A percentile compares a stretch with the other conserved stretches of the same genome.
Evolutionary conservation across 2,888 invertebrate genomes (phyloP).

Genomic region (Spodoptera exigua): DNA sequence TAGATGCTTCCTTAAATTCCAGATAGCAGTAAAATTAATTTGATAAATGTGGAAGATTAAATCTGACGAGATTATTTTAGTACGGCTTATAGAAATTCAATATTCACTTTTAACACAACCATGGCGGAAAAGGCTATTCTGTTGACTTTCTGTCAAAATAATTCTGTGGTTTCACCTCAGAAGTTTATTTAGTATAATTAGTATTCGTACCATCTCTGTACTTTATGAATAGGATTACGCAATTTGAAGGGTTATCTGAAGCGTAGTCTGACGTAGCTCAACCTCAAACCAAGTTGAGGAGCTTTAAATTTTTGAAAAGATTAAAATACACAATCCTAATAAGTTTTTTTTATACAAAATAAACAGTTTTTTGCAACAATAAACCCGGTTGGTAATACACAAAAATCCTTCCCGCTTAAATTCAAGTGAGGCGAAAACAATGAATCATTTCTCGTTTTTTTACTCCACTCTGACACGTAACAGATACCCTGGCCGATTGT

Average conservation of each 20-base stretch:
- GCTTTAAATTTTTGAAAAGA: slow-evolving; percentile 1
- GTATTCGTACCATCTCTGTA: background rate
- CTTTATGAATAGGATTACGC: slow-evolving; percentile 14
- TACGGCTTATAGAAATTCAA: background rate
- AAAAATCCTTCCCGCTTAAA: slow-evolving; percentile 21
- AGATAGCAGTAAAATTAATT: too few relatives aligned
- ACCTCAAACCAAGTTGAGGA: background rate
- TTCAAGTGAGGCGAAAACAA: slow-evolving; percentile 20
- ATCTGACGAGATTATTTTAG: too few relatives aligned
- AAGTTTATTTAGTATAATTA: slow-evolving; percentile 21
- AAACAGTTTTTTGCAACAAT: slow-evolving; percentile 18
- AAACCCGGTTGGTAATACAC: slow-evolving; percentile 21
- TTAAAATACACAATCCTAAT: slow-evolving; percentile 7
- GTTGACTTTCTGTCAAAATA: slow-evolving; percentile 23
- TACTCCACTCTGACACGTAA: slow-evolving; percentile 26
- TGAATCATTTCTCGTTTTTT: slow-evolving; percentile 29
- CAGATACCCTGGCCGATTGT: slow-evolving; percentile 28
- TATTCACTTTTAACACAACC: slow-evolving; percentile 19
- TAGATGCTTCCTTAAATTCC: too few relatives aligned
- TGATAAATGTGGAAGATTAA: too few relatives aligned
- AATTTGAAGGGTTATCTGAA: slow-evolving; percentile 9
- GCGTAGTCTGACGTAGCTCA: background rate
- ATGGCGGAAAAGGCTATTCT: slow-evolving; percentile 8
- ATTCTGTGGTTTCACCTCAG: slow-evolving; percentile 25
- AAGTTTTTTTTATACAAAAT: slow-evolving; percentile 27